Evolutionary conservation across 2,113 vertebrate species (phyloP).

Genomic region (Okapia johnstoni): DNA sequence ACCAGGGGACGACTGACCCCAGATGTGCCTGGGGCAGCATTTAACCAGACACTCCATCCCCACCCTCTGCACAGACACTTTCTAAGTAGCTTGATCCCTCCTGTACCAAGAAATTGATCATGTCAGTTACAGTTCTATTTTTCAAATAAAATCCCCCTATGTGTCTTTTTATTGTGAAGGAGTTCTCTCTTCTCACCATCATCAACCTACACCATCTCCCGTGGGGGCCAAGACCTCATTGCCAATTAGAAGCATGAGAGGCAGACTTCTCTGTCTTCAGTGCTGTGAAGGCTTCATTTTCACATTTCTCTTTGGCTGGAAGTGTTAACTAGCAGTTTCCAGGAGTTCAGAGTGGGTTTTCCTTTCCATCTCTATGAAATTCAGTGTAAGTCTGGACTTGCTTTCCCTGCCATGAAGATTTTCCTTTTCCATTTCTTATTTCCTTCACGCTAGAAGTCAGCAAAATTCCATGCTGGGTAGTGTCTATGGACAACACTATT

Average conservation of each 20-base stretch:
- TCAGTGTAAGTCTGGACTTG: not conserved
- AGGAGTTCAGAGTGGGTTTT: slow-evolving; percentile 59
- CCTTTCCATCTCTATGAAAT: not conserved
- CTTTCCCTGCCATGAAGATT: not conserved
- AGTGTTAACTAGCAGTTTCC: slow-evolving; percentile 74
- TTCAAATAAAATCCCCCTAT: not conserved
- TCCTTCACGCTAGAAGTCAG: not conserved
- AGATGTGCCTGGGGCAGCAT: not conserved
- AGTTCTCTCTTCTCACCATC: not conserved
- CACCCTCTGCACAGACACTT: not conserved
- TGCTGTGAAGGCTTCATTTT: slow-evolving; percentile 73
- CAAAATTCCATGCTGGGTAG: not conserved
- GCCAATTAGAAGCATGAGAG: slow-evolving; percentile 64
- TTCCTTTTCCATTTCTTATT: not conserved
- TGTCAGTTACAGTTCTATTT: slow-evolving; percentile 41
- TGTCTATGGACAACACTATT: not conserved
- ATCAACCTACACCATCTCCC: not conserved
- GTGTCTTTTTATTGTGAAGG: not conserved
- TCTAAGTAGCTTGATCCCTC: slow-evolving; percentile 38
- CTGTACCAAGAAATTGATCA: slow-evolving; percentile 62
- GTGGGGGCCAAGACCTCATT: not conserved
- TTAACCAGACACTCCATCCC: not conserved
- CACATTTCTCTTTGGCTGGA: slow-evolving; percentile 68
- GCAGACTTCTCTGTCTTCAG: slow-evolving; percentile 64
- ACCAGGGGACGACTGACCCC: not conserved